These are phyloP conservation scores for Chrysolina oricalcia DNA, from an alignment of 2,888 invertebrate genomes.

Conservation along the genomic window DNA sequence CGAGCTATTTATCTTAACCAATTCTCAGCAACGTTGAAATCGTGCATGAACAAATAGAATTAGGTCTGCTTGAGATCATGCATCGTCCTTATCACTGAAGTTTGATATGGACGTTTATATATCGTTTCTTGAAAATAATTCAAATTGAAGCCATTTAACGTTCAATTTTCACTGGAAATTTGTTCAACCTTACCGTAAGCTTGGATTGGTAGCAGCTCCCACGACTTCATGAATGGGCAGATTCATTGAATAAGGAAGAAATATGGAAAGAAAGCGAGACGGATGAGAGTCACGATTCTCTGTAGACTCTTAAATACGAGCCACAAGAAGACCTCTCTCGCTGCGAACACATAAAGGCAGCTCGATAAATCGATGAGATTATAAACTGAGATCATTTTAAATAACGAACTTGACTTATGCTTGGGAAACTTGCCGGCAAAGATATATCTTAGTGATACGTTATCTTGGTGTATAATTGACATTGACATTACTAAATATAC, in stretches of 20 bases:
- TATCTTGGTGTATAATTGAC: not conserved
- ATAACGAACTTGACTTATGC: constrained; percentile 38
- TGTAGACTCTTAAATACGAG: constrained; percentile 23
- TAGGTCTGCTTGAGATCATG: no score
- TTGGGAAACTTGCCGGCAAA: constrained; percentile 26
- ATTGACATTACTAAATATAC: not conserved
- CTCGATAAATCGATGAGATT: constrained; percentile 42
- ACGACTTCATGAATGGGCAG: not conserved
- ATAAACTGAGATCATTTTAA: constrained; percentile 39
- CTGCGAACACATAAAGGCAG: constrained; percentile 22
- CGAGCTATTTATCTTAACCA: no score
- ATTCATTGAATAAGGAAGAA: constrained; percentile 35
- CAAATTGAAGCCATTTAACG: no score
- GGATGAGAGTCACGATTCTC: constrained; percentile 36
- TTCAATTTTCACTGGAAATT: no score
- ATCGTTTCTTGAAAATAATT: no score
- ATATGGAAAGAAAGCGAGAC: constrained; percentile 25
- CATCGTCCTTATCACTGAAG: no score
- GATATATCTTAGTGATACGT: not conserved
- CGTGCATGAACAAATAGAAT: no score
- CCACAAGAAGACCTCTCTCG: constrained; percentile 29
- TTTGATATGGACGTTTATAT: no score
- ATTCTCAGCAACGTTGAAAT: no score
- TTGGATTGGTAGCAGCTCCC: not conserved
- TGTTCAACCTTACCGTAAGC: no score